Evolutionary conservation across 2,113 vertebrate species (phyloP).

Genomic region (Phocoena phocoena): DNA sequence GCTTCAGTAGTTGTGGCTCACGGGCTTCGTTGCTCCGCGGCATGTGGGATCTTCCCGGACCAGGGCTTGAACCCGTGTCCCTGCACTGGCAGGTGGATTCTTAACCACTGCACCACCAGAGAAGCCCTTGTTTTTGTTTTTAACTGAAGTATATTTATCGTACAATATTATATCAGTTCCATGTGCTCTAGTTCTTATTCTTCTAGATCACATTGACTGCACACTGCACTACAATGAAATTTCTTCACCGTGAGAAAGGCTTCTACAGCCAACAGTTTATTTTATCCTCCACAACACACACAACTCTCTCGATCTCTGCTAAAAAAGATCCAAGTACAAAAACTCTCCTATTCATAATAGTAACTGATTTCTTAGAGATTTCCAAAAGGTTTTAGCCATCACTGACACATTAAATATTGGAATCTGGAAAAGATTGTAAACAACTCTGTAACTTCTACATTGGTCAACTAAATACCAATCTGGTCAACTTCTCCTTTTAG

Average conservation of each 20-base stretch:
- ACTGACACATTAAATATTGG: not conserved
- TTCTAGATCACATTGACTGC: not conserved
- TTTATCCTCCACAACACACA: not conserved
- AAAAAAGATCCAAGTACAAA: not conserved
- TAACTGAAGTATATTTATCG: too few relatives aligned
- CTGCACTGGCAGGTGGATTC: too few relatives aligned
- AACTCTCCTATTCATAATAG: not conserved
- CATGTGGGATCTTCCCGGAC: too few relatives aligned
- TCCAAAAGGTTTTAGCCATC: not conserved
- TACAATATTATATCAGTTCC: not conserved
- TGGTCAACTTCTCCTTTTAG: not conserved
- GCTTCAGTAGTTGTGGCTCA: too few relatives aligned
- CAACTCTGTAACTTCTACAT: not conserved
- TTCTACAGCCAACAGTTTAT: not conserved
- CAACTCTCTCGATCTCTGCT: not conserved
- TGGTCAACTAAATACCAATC: not conserved
- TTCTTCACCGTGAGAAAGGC: not conserved
- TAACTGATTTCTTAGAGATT: conserved; percentile 3
- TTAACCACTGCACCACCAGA: too few relatives aligned
- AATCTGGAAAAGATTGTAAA: not conserved
- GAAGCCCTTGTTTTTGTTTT: not conserved
- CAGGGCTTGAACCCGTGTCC: too few relatives aligned
- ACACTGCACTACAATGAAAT: not conserved
- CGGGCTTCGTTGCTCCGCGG: too few relatives aligned
- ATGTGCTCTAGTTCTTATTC: not conserved